Evolutionary conservation across 2,797 vertebrate species (phyloP).

Genomic region (Tenualosa ilisha): DNA sequence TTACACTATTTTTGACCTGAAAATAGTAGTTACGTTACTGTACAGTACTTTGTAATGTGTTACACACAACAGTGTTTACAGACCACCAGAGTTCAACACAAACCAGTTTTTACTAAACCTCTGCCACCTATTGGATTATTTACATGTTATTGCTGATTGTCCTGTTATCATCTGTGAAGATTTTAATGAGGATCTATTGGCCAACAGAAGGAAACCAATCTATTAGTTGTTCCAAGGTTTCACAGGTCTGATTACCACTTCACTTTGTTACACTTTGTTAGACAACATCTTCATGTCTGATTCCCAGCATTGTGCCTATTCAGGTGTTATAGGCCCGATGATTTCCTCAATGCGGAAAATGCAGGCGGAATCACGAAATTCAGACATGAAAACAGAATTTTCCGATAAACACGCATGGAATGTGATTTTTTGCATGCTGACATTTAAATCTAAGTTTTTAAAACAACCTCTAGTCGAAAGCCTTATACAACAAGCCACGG

Average conservation of each 20-base stretch:
- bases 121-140: not conserved
- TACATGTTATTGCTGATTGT: not conserved
- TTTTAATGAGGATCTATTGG: constrained; percentile 33
- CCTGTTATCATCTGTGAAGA: constrained; percentile 30
- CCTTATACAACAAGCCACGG: too few species aligned
- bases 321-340: not conserved
- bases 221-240: constrained; percentile 21
- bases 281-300: not conserved
- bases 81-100: constrained; percentile 20
- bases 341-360: too few species aligned
- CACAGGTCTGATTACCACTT: not conserved
- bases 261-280: not conserved
- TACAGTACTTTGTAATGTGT: too few species aligned
- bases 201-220: constrained; percentile 26
- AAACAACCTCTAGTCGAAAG: too few species aligned
- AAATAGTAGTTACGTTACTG: too few species aligned
- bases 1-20: too few species aligned
- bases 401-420: too few species aligned
- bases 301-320: not conserved
- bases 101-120: not conserved
- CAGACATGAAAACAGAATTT: too few species aligned
- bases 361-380: too few species aligned
- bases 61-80: constrained; percentile 36
- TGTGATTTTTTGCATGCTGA: too few species aligned
- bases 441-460: too few species aligned